A percentile compares a stretch with the other conserved stretches of the same genome.
These are phyloP conservation scores for Melanostigma gelatinosum DNA, from an alignment of 2,113 vertebrate species.

Conservation along the genomic window DNA sequence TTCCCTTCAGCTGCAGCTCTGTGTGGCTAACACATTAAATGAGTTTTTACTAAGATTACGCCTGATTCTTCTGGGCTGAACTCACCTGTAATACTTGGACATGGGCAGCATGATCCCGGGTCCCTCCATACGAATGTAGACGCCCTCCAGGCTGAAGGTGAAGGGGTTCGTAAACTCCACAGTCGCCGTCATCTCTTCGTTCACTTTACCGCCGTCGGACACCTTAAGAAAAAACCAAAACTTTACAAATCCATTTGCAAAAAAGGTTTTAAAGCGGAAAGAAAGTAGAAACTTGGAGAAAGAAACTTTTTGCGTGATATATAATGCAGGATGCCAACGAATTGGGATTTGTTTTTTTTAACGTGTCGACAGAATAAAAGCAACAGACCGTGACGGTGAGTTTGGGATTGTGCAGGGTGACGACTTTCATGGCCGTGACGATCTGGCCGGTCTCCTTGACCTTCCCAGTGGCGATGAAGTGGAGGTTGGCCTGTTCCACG, in stretches of 20 bases:
- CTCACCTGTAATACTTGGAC: slow-evolving; percentile 87
- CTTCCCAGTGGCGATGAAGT: slow-evolving; percentile 91
- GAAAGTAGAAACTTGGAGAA: no score
- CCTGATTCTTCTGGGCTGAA: not conserved
- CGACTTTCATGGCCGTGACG: slow-evolving; percentile 86
- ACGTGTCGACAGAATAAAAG: not conserved
- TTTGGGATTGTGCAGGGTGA: slow-evolving; percentile 84
- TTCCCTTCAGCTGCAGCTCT: no score
- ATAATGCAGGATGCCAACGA: not conserved
- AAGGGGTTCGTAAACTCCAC: slow-evolving; percentile 94
- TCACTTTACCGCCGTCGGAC: slow-evolving; percentile 69
- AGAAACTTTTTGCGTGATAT: not conserved
- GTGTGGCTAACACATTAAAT: not conserved
- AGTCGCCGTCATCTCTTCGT: slow-evolving; percentile 83
- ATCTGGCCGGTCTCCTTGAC: slow-evolving; percentile 88
- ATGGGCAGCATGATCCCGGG: slow-evolving; percentile 83
- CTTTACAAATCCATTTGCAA: not conserved
- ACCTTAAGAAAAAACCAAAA: slow-evolving; percentile 60
- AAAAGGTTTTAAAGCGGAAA: not conserved
- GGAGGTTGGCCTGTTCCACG: slow-evolving; percentile 92
- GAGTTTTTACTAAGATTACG: not conserved
- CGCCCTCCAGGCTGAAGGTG: slow-evolving; percentile 81
- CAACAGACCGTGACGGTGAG: slow-evolving; percentile 86
- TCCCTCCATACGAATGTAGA: slow-evolving; percentile 89
- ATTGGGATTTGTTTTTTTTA: not conserved